These are phyloP conservation scores for Pelodiscus sinensis DNA, from an alignment of 2,113 vertebrate genomes.

Conservation along the genomic window DNA sequence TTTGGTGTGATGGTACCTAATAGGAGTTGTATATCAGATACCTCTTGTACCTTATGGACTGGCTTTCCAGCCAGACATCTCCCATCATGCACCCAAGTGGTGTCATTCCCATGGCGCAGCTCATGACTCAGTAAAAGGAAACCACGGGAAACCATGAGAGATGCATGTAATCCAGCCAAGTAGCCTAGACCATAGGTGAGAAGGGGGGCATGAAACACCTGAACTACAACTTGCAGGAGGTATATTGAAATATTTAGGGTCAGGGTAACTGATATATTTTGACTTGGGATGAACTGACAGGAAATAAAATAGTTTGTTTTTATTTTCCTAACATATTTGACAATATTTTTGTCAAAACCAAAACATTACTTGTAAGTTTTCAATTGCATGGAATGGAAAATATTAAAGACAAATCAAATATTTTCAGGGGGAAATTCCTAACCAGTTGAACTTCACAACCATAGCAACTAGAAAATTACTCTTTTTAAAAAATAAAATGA, in stretches of 20 bases:
- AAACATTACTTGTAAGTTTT: background rate
- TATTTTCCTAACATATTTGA: background rate
- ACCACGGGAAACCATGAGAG: background rate
- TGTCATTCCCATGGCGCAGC: background rate
- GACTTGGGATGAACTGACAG: background rate
- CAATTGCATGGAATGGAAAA: background rate
- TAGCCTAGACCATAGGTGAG: background rate
- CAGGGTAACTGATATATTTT: background rate
- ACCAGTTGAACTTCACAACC: background rate
- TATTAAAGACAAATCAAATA: background rate
- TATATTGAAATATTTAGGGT: background rate
- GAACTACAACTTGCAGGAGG: background rate
- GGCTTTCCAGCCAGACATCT: background rate
- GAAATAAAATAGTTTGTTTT: background rate
- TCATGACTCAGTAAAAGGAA: background rate
- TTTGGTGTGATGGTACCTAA: background rate
- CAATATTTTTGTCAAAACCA: background rate
- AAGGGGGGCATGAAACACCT: background rate
- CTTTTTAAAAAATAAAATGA: background rate
- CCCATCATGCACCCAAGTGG: background rate
- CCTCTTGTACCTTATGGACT: background rate
- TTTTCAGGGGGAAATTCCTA: background rate
- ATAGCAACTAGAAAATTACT: background rate
- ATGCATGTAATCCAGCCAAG: background rate
- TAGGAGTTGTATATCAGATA: background rate